These are phyloP conservation scores for Aythya baeri DNA, from an alignment of 2,113 vertebrate species.

Conservation along the genomic window DNA sequence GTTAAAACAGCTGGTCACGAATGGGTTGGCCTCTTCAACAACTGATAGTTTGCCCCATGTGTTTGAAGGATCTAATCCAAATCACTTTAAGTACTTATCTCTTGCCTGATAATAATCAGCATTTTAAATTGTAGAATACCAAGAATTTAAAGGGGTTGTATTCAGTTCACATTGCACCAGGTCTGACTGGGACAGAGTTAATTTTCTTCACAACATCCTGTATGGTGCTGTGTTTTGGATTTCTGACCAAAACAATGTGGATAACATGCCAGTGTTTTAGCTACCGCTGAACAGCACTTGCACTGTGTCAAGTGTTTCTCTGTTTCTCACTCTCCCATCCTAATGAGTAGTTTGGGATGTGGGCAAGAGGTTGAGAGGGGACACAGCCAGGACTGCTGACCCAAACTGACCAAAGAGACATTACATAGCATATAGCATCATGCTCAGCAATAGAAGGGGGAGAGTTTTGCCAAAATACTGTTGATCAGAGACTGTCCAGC, in stretches of 20 bases:
- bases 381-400: not conserved
- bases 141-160: not conserved
- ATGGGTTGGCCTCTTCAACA: not conserved
- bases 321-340: not conserved
- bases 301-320: not conserved
- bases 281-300: not conserved
- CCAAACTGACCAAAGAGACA: not conserved
- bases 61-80: not conserved
- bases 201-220: not conserved
- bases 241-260: not conserved
- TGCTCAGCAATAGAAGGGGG: not conserved
- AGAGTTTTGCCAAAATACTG: not conserved
- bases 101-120: not conserved
- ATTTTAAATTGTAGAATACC: not conserved
- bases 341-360: not conserved
- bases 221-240: not conserved
- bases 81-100: not conserved
- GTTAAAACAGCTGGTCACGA: not conserved
- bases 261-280: not conserved
- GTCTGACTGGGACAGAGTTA: not conserved
- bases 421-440: rapidly evolving
- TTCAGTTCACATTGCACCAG: not conserved
- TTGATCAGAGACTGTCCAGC: not conserved
- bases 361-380: not conserved
- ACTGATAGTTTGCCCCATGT: not conserved